Conservation (phyloP, 2,888 invertebrate genomes). For the Ornithoptera priamus region DNA sequence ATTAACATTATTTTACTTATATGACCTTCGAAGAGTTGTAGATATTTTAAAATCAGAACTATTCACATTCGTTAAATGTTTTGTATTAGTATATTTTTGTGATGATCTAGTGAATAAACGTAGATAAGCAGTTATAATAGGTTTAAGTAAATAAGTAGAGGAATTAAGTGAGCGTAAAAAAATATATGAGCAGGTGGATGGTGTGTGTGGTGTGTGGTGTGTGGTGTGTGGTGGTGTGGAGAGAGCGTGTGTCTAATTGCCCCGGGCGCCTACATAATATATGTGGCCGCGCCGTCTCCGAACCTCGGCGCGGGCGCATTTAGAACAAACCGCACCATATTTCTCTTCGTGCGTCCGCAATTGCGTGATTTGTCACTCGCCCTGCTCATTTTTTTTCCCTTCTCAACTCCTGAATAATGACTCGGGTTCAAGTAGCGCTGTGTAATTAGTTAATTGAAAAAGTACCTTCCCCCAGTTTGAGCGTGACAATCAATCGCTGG, state of each 20-base stretch:
- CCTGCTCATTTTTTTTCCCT: slow-evolving; percentile 52
- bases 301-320: slow-evolving; percentile 62
- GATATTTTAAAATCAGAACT: too few relatives aligned
- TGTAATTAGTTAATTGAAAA: slow-evolving; percentile 72
- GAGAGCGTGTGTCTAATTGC: slow-evolving; percentile 55
- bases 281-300: slow-evolving; percentile 48
- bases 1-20: too few relatives aligned
- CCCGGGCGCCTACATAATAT: slow-evolving; percentile 57
- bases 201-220: slow-evolving; percentile 29
- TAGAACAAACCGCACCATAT: slow-evolving; percentile 75
- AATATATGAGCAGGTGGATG: slow-evolving; percentile 27
- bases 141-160: slow-evolving; percentile 11
- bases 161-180: slow-evolving; percentile 18
- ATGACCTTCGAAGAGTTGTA: too few relatives aligned
- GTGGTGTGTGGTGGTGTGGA: slow-evolving; percentile 35
- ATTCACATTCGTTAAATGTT: not conserved
- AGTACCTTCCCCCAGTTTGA: slow-evolving; percentile 64
- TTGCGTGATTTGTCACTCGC: slow-evolving; percentile 78
- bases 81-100: not conserved
- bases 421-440: slow-evolving; percentile 58
- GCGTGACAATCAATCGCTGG: not conserved
- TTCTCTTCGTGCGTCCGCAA: slow-evolving; percentile 75
- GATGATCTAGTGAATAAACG: not conserved
- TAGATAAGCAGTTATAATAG: not conserved
- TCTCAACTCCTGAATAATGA: slow-evolving; percentile 66